phyloP scores from a whole-genome alignment of 1,140 invertebrate genomes.

The Drosophila repleta region DNA sequence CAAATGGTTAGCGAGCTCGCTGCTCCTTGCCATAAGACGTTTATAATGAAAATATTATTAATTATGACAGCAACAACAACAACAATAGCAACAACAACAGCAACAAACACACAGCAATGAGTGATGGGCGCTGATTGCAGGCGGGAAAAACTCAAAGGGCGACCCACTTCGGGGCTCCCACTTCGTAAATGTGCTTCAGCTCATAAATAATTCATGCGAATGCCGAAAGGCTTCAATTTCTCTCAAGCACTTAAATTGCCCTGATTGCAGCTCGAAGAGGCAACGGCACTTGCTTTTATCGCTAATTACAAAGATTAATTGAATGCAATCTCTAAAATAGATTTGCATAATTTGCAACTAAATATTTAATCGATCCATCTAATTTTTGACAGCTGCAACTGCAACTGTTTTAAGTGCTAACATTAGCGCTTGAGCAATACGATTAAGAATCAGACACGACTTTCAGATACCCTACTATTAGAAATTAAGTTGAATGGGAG shows the following conservation, averaged over 20 bases:
- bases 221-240: constrained; percentile 66
- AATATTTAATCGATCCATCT: constrained; percentile 62
- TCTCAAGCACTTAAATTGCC: constrained; percentile 36
- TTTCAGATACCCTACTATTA: not conserved
- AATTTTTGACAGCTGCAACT: constrained; percentile 51
- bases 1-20: constrained; percentile 37
- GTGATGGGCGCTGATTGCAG: constrained; percentile 68
- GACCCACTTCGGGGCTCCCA: not conserved
- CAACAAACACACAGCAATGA: constrained; percentile 56
- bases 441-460: not conserved
- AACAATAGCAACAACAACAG: constrained; percentile 15
- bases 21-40: constrained; percentile 66
- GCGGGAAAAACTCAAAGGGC: not conserved
- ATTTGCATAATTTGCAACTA: constrained; percentile 38
- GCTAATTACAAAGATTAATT: constrained; percentile 69
- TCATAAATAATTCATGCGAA: constrained; percentile 73
- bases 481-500: not conserved
- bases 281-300: constrained; percentile 65
- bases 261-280: constrained; percentile 76
- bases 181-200: constrained; percentile 26
- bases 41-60: constrained; percentile 83
- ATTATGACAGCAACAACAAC: constrained; percentile 73
- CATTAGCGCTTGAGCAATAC: constrained; percentile 45
- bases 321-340: constrained; percentile 46
- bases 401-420: constrained; percentile 41